These are phyloP conservation scores for Listronotus bonariensis DNA, from an alignment of 1,140 invertebrate species.

Conservation along the genomic window DNA sequence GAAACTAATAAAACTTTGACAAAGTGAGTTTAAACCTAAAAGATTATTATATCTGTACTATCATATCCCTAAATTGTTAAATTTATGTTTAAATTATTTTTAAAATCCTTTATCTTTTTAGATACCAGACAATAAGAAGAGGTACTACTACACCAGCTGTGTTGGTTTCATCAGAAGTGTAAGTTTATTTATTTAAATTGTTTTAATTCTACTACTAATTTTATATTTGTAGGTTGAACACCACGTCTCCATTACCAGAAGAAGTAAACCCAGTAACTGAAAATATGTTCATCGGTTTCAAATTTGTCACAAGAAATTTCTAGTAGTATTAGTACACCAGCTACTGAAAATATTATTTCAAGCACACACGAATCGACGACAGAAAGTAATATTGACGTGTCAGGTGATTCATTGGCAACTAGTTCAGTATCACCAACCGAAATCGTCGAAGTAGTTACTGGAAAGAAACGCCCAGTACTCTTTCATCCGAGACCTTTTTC, in stretches of 20 bases:
- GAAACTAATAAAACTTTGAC: slow-evolving; percentile 4
- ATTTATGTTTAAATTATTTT: too few relatives aligned
- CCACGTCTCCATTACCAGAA: neutral
- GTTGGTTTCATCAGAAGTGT: too few relatives aligned
- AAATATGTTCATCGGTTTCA: neutral
- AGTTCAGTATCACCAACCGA: neutral
- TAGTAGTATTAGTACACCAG: slow-evolving; percentile 9
- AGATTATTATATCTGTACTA: too few relatives aligned
- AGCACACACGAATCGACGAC: slow-evolving; percentile 24
- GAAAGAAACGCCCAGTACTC: slow-evolving; percentile 43
- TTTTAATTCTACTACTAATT: neutral
- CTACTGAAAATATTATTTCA: slow-evolving; percentile 10
- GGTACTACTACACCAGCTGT: too few relatives aligned
- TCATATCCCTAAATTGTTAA: too few relatives aligned
- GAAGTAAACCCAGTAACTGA: neutral
- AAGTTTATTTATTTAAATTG: too few relatives aligned
- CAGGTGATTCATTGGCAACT: neutral
- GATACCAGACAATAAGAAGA: neutral
- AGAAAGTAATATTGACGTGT: slow-evolving; percentile 24
- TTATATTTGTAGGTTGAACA: slow-evolving; percentile 8
- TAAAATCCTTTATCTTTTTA: neutral
- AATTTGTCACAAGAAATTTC: neutral
- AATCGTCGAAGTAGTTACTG: slow-evolving; percentile 1
- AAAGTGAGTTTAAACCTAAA: neutral
- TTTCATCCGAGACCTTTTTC: slow-evolving; percentile 53